Percentiles rank a stretch among this genome's conserved stretches.
phyloP scores from a whole-genome alignment of 2,113 vertebrate species.

The Nematolebias whitei region DNA sequence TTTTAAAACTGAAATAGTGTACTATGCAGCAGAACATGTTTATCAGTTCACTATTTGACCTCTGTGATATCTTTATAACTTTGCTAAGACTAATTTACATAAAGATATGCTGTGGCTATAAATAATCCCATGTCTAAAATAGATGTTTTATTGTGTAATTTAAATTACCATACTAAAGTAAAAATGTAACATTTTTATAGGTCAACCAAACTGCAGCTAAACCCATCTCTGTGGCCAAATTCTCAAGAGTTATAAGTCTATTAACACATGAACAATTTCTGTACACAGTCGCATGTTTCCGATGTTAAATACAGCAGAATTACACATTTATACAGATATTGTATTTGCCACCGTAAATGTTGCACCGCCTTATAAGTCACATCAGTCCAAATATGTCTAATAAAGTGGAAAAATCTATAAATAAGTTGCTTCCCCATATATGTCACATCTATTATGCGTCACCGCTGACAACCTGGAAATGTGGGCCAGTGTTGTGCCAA shows the following conservation, averaged over 20 bases:
- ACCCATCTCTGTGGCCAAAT: neutral
- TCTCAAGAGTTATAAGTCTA: neutral
- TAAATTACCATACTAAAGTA: conserved; percentile 8
- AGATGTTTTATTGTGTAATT: neutral
- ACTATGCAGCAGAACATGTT: conserved; percentile 28
- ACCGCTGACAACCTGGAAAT: too few species aligned
- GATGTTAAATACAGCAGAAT: too few species aligned
- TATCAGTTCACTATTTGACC: neutral
- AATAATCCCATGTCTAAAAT: conserved; percentile 6
- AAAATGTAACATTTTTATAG: conserved; percentile 11
- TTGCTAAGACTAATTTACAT: conserved; percentile 10
- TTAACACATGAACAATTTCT: too few species aligned
- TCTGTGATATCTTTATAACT: conserved; percentile 18
- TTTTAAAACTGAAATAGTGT: conserved; percentile 27
- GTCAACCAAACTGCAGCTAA: conserved; percentile 7
- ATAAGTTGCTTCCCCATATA: too few species aligned
- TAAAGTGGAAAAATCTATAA: too few species aligned
- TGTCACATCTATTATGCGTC: too few species aligned
- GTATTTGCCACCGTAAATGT: too few species aligned
- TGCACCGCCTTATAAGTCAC: too few species aligned
- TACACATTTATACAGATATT: too few species aligned
- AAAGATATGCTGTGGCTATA: conserved; percentile 1
- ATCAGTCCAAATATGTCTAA: too few species aligned
- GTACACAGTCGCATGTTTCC: too few species aligned
- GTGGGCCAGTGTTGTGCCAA: too few species aligned